Percentiles rank a stretch among this genome's conserved stretches.
phyloP scores from a whole-genome alignment of 1,140 invertebrate species.

The Dermatophagoides farinae region DNA sequence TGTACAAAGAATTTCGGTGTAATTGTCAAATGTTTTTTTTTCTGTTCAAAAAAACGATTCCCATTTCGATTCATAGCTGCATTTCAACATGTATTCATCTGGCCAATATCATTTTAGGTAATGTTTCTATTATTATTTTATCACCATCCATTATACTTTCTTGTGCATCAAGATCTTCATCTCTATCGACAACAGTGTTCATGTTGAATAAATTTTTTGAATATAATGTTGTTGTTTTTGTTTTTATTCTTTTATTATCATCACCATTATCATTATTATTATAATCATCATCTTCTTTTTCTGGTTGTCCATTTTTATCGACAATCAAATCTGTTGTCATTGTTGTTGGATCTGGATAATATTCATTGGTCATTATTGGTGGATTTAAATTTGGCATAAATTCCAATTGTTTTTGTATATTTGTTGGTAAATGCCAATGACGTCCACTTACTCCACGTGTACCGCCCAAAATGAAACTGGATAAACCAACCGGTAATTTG shows the following conservation, averaged over 20 bases:
- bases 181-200: background rate
- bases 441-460: constrained; percentile 11
- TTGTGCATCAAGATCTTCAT: background rate
- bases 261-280: background rate
- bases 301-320: background rate
- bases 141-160: background rate
- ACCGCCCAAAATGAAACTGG: constrained; percentile 12
- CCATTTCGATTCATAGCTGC: no score
- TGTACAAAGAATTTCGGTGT: no score
- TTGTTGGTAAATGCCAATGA: constrained; percentile 11
- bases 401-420: constrained; percentile 2
- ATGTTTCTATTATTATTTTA: background rate
- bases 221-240: no score
- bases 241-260: no score
- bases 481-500: constrained; percentile 14
- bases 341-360: background rate
- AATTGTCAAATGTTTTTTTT: no score
- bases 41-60: no score
- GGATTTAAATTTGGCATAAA: constrained; percentile 7
- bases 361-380: background rate
- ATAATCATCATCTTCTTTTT: background rate
- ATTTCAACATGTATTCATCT: background rate
- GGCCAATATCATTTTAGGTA: background rate
- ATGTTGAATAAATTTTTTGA: background rate
- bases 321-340: background rate